A percentile compares a stretch with the other conserved stretches of the same genome.
These are phyloP conservation scores for Agonopterix arenella DNA, from an alignment of 2,888 invertebrate genomes.

Conservation along the genomic window DNA sequence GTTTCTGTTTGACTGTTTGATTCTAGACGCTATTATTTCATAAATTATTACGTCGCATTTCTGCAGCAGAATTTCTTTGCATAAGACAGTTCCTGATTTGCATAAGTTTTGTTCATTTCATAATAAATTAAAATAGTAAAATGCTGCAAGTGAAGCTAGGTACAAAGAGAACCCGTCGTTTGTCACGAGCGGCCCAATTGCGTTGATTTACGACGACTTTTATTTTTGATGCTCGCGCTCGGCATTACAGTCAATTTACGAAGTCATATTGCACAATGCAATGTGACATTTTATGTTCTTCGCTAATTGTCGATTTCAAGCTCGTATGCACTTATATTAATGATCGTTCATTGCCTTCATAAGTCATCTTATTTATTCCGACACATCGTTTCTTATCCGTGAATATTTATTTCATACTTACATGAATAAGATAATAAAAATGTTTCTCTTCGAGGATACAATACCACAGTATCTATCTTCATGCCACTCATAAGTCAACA, in stretches of 20 bases:
- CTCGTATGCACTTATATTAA: no score
- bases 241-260: background rate
- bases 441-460: no score
- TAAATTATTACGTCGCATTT: background rate
- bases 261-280: background rate
- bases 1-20: no score
- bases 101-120: background rate
- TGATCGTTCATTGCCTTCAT: no score
- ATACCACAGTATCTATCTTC: no score
- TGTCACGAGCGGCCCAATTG: conserved; percentile 1
- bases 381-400: no score
- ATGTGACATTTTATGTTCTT: conserved; percentile 1
- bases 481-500: no score
- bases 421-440: no score
- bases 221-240: conserved; percentile 1
- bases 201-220: background rate
- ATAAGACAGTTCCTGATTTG: background rate
- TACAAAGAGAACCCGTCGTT: background rate
- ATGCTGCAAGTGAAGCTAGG: no score
- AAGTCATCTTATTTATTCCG: no score
- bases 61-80: conserved; percentile 1
- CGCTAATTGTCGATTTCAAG: background rate
- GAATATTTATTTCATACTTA: no score
- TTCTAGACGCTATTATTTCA: no score
- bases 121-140: background rate